phyloP scores from a whole-genome alignment of 2,888 invertebrate species.

The Agrochola litura region DNA sequence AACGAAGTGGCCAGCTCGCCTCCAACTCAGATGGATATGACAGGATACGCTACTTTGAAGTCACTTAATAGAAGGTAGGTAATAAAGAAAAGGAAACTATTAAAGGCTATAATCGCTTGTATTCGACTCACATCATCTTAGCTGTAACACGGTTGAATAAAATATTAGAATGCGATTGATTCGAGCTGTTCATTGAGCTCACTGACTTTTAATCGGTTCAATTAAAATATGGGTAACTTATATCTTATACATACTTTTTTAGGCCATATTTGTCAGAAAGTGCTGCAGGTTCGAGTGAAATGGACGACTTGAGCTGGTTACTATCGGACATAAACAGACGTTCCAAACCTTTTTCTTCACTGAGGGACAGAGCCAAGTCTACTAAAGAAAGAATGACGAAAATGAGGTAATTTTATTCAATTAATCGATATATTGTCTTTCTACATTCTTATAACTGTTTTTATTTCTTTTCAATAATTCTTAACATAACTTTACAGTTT shows the following conservation, averaged over 20 bases:
- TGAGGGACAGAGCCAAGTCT: constrained; percentile 84
- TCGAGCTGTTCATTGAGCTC: neutral
- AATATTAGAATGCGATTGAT: neutral
- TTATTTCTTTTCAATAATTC: too few species aligned
- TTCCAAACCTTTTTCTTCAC: constrained; percentile 92
- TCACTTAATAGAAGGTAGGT: constrained; percentile 91
- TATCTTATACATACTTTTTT: constrained; percentile 9
- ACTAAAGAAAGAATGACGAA: constrained; percentile 84
- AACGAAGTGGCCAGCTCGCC: constrained; percentile 90
- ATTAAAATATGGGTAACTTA: neutral
- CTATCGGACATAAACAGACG: constrained; percentile 93
- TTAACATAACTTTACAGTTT: too few species aligned
- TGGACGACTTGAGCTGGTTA: constrained; percentile 92
- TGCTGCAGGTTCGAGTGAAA: constrained; percentile 90
- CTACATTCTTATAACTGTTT: too few species aligned
- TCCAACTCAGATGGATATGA: constrained; percentile 93
- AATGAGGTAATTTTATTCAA: constrained; percentile 78
- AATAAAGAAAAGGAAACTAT: neutral
- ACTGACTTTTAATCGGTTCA: neutral
- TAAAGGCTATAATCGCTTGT: neutral
- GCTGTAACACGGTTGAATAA: neutral
- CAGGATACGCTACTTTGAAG: constrained; percentile 94
- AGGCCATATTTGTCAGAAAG: constrained; percentile 93
- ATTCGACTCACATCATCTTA: neutral
- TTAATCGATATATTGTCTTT: too few species aligned